phyloP scores from a whole-genome alignment of 2,113 vertebrate species.

The Sisor rabdophorus region DNA sequence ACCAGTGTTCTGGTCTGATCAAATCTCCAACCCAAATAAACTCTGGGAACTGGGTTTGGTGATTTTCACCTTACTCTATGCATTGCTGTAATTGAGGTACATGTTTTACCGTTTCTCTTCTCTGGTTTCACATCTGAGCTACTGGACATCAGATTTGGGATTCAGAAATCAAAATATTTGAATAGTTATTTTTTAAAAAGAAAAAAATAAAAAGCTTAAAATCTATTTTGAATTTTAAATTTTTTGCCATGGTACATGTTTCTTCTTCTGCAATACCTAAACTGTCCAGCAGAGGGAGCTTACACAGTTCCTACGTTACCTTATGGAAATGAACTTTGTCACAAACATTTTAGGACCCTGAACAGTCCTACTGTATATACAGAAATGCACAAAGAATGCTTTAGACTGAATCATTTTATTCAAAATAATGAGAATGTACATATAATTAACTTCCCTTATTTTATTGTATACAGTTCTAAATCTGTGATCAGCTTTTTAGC shows the following conservation, averaged over 20 bases:
- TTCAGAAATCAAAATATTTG: slow-evolving; percentile 63
- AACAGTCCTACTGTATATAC: no score
- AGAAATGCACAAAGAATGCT: no score
- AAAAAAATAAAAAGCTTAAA: slow-evolving; percentile 50
- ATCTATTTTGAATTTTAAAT: slow-evolving; percentile 18
- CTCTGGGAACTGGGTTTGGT: slow-evolving; percentile 64
- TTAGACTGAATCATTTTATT: slow-evolving; percentile 13
- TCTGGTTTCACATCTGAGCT: slow-evolving; percentile 62
- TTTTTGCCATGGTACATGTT: not conserved
- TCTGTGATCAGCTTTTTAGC: not conserved
- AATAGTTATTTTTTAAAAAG: slow-evolving; percentile 63
- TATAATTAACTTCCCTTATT: slow-evolving; percentile 6
- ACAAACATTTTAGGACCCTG: no score
- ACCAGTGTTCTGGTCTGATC: slow-evolving; percentile 55
- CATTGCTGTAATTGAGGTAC: slow-evolving; percentile 75
- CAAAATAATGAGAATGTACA: slow-evolving; percentile 33
- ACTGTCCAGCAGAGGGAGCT: slow-evolving; percentile 49
- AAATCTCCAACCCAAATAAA: slow-evolving; percentile 56
- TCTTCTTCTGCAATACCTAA: slow-evolving; percentile 7
- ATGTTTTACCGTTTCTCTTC: slow-evolving; percentile 68
- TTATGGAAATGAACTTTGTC: no score
- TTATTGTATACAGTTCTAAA: not conserved
- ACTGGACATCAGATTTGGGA: slow-evolving; percentile 57
- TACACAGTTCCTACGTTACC: not conserved
- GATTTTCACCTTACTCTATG: slow-evolving; percentile 72